A percentile compares a stretch with the other conserved stretches of the same genome.
Evolutionary conservation across 2,113 vertebrate species (phyloP).

Genomic region (Xiphias gladius): DNA sequence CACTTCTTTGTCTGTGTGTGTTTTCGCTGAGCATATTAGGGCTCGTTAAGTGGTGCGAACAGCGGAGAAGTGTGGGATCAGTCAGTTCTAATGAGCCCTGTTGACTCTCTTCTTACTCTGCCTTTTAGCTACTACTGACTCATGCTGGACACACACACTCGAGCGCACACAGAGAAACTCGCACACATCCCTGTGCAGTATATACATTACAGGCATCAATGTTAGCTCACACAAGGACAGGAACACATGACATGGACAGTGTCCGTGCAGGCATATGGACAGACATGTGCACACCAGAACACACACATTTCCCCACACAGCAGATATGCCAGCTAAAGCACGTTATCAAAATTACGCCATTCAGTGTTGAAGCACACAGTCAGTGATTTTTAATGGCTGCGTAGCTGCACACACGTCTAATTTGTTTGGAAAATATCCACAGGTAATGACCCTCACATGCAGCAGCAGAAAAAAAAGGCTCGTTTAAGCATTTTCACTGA

Average conservation of each 20-base stretch:
- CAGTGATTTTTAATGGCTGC: constrained; percentile 74
- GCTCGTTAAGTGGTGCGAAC: constrained; percentile 73
- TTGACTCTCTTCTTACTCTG: constrained; percentile 72
- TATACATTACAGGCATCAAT: constrained; percentile 12
- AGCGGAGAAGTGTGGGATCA: constrained; percentile 74
- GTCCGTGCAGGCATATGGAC: neutral
- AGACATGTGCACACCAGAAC: neutral
- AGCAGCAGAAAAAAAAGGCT: constrained; percentile 32
- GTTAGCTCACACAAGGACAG: neutral
- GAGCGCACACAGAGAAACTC: neutral
- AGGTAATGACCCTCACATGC: constrained; percentile 63
- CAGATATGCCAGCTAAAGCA: constrained; percentile 27
- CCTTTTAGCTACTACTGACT: constrained; percentile 68
- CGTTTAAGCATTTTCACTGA: constrained; percentile 70
- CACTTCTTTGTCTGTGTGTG: constrained; percentile 26
- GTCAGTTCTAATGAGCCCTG: constrained; percentile 78
- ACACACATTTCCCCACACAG: neutral
- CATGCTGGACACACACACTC: constrained; percentile 52
- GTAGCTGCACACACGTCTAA: constrained; percentile 53
- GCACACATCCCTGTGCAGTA: neutral
- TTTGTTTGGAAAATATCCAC: constrained; percentile 65
- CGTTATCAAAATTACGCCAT: constrained; percentile 69
- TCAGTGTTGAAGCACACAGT: constrained; percentile 55
- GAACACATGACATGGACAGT: neutral
- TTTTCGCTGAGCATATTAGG: constrained; percentile 67